These are phyloP conservation scores for Gallirallus australis DNA, from an alignment of 2,797 vertebrate genomes.

Conservation along the genomic window DNA sequence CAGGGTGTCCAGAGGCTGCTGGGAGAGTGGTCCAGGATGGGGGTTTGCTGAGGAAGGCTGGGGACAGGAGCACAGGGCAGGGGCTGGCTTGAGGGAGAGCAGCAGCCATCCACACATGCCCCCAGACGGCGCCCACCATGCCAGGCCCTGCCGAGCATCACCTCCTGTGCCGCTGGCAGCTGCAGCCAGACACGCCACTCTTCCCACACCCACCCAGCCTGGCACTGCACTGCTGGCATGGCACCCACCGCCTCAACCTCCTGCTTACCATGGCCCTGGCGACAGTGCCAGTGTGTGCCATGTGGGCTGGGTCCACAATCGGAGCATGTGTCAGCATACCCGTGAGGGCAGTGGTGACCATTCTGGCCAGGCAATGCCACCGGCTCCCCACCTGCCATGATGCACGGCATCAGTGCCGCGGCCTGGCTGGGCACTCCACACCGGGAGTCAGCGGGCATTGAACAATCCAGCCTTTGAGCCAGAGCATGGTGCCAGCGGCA, in stretches of 20 bases:
- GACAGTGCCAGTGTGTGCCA: no score
- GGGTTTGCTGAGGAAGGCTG: neutral
- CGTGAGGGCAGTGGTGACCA: neutral
- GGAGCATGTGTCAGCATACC: neutral
- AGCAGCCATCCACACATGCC: no score
- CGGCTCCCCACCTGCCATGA: fast-evolving
- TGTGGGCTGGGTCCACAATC: no score
- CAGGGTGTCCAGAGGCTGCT: no score
- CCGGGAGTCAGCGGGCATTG: neutral
- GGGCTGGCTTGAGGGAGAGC: neutral
- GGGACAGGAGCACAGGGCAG: no score
- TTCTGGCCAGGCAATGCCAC: neutral
- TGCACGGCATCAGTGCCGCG: fast-evolving
- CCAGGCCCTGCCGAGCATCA: neutral
- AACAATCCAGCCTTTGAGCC: slow-evolving; percentile 21
- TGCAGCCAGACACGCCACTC: neutral
- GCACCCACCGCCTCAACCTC: neutral
- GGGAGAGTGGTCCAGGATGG: neutral
- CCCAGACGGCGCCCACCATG: neutral
- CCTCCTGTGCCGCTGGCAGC: neutral
- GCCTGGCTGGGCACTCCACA: neutral
- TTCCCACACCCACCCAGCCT: neutral
- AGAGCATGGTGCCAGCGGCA: neutral
- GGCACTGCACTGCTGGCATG: neutral
- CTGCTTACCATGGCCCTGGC: no score